Percentiles rank a stretch among this genome's conserved stretches.
phyloP scores from a whole-genome alignment of 2,797 vertebrate genomes.

The Falco cherrug region DNA sequence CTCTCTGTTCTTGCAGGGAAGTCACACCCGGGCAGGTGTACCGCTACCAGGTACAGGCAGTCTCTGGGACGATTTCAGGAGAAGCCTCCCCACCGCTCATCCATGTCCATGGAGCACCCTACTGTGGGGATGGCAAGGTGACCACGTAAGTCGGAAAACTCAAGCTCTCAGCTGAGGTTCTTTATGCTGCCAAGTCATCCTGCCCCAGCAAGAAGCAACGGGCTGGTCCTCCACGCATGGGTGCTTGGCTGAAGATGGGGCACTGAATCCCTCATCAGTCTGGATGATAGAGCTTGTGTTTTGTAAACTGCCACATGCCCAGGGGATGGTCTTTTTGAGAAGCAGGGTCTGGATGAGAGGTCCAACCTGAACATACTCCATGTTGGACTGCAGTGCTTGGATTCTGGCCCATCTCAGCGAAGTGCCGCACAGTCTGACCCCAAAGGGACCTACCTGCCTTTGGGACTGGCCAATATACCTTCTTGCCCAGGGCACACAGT shows the following conservation, averaged over 20 bases:
- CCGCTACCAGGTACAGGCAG: conserved; percentile 86
- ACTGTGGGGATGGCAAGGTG: conserved; percentile 89
- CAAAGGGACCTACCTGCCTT: not conserved
- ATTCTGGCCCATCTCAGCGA: not conserved
- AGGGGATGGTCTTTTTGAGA: not conserved
- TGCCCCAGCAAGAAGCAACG: not conserved
- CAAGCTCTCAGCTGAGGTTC: not conserved
- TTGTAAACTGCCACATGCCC: not conserved
- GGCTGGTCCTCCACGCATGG: not conserved
- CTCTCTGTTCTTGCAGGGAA: conserved; percentile 79
- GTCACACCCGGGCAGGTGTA: conserved; percentile 83
- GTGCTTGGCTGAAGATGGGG: not conserved
- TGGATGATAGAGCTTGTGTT: not conserved
- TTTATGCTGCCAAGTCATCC: not conserved
- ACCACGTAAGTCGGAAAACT: conserved; percentile 77
- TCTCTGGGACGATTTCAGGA: conserved; percentile 80
- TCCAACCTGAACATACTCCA: not conserved
- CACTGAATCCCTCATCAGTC: not conserved
- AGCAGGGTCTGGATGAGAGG: not conserved
- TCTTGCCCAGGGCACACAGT: not conserved
- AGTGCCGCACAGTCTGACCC: not conserved
- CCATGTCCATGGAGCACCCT: conserved; percentile 84
- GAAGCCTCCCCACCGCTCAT: conserved; percentile 84
- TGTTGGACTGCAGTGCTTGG: not conserved
- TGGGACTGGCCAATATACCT: not conserved